phyloP scores from a whole-genome alignment of 2,888 invertebrate species.

The Drosophila suboccidentalis region DNA sequence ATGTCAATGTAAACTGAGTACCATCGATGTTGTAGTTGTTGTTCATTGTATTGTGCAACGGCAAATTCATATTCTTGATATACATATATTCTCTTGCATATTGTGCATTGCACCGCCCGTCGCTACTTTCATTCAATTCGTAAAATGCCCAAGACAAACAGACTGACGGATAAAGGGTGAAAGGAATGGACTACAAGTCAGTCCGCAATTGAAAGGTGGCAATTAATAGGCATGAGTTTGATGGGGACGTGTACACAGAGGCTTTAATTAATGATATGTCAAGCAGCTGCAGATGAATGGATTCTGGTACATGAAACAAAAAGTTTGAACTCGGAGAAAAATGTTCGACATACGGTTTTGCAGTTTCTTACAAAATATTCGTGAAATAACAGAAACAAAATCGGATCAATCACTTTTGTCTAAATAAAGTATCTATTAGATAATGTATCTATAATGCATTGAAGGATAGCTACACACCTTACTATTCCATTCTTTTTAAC shows the following conservation, averaged over 20 bases:
- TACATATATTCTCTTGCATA: slow-evolving; percentile 1
- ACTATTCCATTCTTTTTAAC: neutral
- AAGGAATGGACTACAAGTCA: slow-evolving; percentile 1
- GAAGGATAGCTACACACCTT: neutral
- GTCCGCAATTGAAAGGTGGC: slow-evolving; percentile 32
- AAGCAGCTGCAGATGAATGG: slow-evolving; percentile 27
- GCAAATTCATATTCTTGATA: slow-evolving; percentile 26
- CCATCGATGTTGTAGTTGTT: slow-evolving; percentile 25
- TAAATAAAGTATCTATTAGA: neutral
- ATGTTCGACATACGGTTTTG: slow-evolving; percentile 13
- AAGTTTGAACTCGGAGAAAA: slow-evolving; percentile 1
- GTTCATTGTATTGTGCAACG: slow-evolving; percentile 26
- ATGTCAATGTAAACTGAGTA: slow-evolving; percentile 55
- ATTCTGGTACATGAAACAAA: slow-evolving; percentile 3
- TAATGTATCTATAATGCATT: slow-evolving; percentile 10
- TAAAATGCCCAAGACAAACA: slow-evolving; percentile 43
- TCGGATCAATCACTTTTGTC: neutral
- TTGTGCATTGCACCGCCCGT: neutral
- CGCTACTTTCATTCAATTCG: slow-evolving; percentile 62
- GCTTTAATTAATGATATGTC: slow-evolving; percentile 55
- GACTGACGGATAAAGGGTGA: slow-evolving; percentile 25
- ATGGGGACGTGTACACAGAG: slow-evolving; percentile 22
- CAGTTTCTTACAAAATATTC: neutral
- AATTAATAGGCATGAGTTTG: slow-evolving; percentile 20
- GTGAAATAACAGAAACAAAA: neutral